Percentiles rank a stretch among this genome's conserved stretches.
phyloP scores from a whole-genome alignment of 2,113 vertebrate species.

The Nyctibius bracteatus region DNA sequence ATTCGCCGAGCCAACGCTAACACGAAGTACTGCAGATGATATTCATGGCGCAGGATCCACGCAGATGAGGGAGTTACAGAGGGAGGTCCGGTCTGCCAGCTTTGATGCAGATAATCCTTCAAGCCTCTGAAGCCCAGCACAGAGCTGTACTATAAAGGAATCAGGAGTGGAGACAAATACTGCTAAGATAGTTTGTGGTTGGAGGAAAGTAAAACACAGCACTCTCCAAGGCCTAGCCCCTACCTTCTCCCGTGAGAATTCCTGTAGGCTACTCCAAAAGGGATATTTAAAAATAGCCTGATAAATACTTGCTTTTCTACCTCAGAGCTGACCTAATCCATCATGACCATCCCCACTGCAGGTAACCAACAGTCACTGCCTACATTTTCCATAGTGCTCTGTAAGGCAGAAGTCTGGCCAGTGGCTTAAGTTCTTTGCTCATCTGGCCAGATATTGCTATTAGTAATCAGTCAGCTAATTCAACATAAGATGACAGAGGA shows the following conservation, averaged over 20 bases:
- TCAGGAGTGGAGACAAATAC: neutral
- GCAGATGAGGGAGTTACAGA: conserved; percentile 74
- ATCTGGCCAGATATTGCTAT: neutral
- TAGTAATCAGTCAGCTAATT: neutral
- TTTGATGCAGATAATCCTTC: conserved; percentile 81
- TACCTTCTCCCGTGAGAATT: neutral
- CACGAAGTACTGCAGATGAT: conserved; percentile 87
- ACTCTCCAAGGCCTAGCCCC: neutral
- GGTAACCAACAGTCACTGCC: neutral
- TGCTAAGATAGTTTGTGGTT: neutral
- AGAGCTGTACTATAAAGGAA: conserved; percentile 65
- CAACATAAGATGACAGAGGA: neutral
- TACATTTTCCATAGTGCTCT: neutral
- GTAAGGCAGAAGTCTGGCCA: neutral
- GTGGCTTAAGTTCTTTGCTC: neutral
- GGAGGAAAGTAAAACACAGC: neutral
- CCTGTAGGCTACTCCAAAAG: neutral
- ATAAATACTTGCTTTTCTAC: neutral
- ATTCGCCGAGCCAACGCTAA: conserved; percentile 78
- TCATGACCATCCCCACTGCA: neutral
- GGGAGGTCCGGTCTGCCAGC: conserved; percentile 69
- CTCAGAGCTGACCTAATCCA: neutral
- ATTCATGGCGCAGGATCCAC: conserved; percentile 90
- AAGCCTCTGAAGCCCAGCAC: conserved; percentile 68
- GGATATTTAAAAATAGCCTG: neutral